These are phyloP conservation scores for Odontamblyopus lacepedii DNA, from an alignment of 2,797 vertebrate genomes.

Conservation along the genomic window DNA sequence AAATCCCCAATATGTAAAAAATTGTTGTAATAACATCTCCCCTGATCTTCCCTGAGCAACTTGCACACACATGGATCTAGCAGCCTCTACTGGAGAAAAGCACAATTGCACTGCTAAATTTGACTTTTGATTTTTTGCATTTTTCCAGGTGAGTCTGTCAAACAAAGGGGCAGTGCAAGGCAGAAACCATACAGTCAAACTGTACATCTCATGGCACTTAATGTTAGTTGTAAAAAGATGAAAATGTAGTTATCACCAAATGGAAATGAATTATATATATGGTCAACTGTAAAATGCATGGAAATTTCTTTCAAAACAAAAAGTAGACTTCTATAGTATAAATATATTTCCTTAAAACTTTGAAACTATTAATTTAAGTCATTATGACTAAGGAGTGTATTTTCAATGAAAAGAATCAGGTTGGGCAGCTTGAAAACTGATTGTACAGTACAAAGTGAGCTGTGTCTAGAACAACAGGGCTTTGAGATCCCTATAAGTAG, in stretches of 20 bases:
- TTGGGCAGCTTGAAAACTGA: conserved; percentile 30
- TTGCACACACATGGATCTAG: conserved; percentile 54
- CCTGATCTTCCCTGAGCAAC: conserved; percentile 84
- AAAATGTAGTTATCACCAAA: conserved; percentile 9
- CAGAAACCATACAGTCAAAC: conserved; percentile 40
- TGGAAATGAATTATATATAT: not conserved
- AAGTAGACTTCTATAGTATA: not conserved
- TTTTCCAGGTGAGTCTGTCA: not conserved
- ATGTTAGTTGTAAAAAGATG: conserved; percentile 66
- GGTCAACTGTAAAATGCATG: not conserved
- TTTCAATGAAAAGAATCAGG: conserved; percentile 38
- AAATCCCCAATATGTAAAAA: conserved; percentile 39
- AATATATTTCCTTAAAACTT: conserved; percentile 1
- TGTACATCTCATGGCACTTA: conserved; percentile 66
- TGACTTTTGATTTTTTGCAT: conserved; percentile 56
- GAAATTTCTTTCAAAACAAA: not conserved
- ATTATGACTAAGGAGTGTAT: conserved; percentile 23
- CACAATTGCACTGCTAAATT: conserved; percentile 69
- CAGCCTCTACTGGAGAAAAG: conserved; percentile 55
- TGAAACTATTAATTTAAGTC: conserved; percentile 14
- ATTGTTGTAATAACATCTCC: conserved; percentile 74
- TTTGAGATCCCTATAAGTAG: conserved; percentile 6
- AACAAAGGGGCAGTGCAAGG: conserved; percentile 9
- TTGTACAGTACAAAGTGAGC: conserved; percentile 30
- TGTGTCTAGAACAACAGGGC: conserved; percentile 6